Conservation (phyloP, 2,888 invertebrate genomes). For the Microctonus aethiopoides region DNA sequence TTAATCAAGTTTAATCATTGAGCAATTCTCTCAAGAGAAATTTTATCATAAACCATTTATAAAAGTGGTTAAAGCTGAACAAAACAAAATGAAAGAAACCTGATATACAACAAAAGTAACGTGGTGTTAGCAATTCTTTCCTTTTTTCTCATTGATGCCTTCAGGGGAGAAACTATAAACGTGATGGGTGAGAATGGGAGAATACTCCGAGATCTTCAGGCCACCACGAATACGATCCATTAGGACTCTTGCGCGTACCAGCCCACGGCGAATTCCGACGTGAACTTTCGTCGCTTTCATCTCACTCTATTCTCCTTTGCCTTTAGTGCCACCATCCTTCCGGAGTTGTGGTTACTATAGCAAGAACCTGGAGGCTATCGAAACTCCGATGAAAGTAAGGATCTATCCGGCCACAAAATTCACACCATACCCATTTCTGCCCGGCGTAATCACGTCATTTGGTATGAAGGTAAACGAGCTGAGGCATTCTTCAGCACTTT, state of each 20-base stretch:
- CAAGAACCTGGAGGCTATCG: slow-evolving; percentile 10
- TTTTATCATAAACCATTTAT: neutral
- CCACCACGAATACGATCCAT: slow-evolving; percentile 56
- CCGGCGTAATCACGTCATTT: slow-evolving; percentile 28
- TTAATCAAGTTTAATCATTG: neutral
- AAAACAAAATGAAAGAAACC: neutral
- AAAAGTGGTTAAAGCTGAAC: neutral
- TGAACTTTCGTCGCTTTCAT: slow-evolving; percentile 53
- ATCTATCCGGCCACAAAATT: slow-evolving; percentile 28
- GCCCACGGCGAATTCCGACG: slow-evolving; percentile 56
- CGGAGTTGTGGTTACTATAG: slow-evolving; percentile 1
- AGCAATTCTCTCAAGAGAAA: neutral
- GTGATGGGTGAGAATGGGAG: slow-evolving; percentile 12
- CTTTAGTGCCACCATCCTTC: slow-evolving; percentile 9
- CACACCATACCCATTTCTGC: slow-evolving; percentile 24
- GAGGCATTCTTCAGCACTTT: slow-evolving; percentile 7
- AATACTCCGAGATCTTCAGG: slow-evolving; percentile 15
- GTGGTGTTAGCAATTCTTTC: slow-evolving; percentile 1
- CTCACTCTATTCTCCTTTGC: slow-evolving; percentile 38
- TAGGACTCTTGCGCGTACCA: slow-evolving; percentile 56
- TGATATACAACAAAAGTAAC: neutral
- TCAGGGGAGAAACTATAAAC: slow-evolving; percentile 17
- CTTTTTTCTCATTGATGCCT: slow-evolving; percentile 10
- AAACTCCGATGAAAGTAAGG: slow-evolving; percentile 21
- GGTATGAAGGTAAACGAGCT: slow-evolving; percentile 2